Percentiles rank a stretch among this genome's conserved stretches.
Conservation (phyloP, 2,113 vertebrate species). For the Xenopus laevis region DNA sequence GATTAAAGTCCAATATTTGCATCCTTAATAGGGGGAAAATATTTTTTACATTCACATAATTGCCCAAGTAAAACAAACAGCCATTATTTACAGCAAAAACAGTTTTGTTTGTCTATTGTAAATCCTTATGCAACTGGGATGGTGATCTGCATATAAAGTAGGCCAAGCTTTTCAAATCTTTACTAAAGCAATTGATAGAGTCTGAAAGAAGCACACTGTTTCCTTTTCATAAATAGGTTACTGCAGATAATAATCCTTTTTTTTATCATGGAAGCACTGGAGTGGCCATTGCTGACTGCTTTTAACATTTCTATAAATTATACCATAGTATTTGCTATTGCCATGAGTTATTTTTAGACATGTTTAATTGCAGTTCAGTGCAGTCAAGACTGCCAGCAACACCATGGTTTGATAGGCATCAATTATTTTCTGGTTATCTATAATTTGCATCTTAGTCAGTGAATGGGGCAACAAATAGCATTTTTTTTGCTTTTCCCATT, state of each 20-base stretch:
- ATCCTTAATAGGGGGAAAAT: constrained; percentile 66
- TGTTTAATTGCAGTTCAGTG: constrained; percentile 56
- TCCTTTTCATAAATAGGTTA: constrained; percentile 84
- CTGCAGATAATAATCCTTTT: constrained; percentile 81
- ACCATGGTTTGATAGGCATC: not conserved
- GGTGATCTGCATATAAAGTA: constrained; percentile 83
- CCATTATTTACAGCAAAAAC: constrained; percentile 77
- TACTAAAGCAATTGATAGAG: constrained; percentile 81
- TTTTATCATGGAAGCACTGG: constrained; percentile 72
- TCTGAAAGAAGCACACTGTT: constrained; percentile 81
- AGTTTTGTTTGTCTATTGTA: constrained; percentile 83
- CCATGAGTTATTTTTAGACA: constrained; percentile 49
- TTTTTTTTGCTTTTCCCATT: not conserved
- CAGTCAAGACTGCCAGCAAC: constrained; percentile 44
- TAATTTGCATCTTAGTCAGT: not conserved
- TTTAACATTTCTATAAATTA: constrained; percentile 62
- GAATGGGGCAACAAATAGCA: not conserved
- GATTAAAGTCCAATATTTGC: constrained; percentile 56
- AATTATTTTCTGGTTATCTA: not conserved
- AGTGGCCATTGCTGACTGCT: constrained; percentile 70
- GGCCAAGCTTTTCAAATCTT: constrained; percentile 77
- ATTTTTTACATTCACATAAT: constrained; percentile 66
- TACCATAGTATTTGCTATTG: constrained; percentile 58
- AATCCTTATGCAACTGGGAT: constrained; percentile 83
- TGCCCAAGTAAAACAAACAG: constrained; percentile 71